phyloP scores from a whole-genome alignment of 1,140 invertebrate species.

The Drosophila azteca region DNA sequence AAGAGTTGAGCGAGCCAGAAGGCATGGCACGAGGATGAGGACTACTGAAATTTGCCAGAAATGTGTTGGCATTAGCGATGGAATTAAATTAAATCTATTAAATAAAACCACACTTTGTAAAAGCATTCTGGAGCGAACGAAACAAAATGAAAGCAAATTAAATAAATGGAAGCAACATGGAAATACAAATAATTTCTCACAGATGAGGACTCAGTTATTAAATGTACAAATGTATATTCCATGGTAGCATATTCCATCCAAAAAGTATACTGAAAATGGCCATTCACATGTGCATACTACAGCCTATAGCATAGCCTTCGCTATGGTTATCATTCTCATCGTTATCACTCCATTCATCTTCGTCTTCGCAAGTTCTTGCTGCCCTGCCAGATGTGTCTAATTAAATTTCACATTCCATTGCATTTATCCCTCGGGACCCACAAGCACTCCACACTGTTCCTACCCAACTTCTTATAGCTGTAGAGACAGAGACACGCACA shows the following conservation, averaged over 20 bases:
- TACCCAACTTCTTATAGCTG: not conserved
- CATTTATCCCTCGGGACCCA: slow-evolving; percentile 9
- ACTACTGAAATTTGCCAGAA: not conserved
- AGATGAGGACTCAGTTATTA: no score
- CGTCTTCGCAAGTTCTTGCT: not conserved
- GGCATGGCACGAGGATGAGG: not conserved
- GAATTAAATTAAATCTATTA: not conserved
- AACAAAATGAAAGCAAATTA: no score
- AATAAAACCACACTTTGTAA: no score
- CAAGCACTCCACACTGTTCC: not conserved
- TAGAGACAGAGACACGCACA: slow-evolving; percentile 13
- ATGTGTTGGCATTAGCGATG: not conserved
- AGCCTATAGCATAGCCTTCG: no score
- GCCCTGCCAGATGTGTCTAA: slow-evolving; percentile 36
- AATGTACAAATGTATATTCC: no score
- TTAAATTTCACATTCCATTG: slow-evolving; percentile 64
- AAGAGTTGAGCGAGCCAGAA: slow-evolving; percentile 1
- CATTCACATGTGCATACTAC: no score
- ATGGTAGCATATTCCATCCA: no score
- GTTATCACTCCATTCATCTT: no score
- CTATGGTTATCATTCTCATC: not conserved
- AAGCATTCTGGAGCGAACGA: no score
- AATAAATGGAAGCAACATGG: no score
- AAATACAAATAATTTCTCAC: no score
- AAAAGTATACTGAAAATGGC: no score